Base-by-base conservation (phyloP, 2,888 invertebrate genomes). In the Hemistola chrysoprasaria region DNA sequence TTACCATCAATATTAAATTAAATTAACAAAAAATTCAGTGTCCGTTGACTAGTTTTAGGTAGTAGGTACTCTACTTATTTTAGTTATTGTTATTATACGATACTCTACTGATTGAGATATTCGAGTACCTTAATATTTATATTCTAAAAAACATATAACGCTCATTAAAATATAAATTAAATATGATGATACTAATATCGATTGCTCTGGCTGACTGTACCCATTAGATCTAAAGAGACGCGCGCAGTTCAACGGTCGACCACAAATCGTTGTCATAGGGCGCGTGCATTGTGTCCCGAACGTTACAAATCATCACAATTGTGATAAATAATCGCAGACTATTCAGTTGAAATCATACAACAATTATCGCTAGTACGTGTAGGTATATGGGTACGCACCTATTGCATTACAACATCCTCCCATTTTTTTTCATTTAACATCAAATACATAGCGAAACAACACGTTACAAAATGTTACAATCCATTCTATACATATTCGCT, bases 401-500 rank as follows among this genome's bases (percentile, higher is more conserved):
- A 16, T 16, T 16, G 16, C 16, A 16, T 16, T 71, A 71, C 74
- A 77, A 75, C 73, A 78, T 84, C 82, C 83, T 75, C 76, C 59
- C 59, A 62, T 75, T 67, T 63, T 58, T 57, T 56, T 16, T 16
- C 16, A 16, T 16, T 16, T 4, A 2, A 46, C 61, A 65, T 61
- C 62, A 58, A 59, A 54, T 59, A 54, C 51, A 53, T 38, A 43
- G 50, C 43, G 33, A 38, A 41, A 39, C 22, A 27, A 55, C 59
- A 52, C 51, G 48, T 33, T 35, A 53, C 36, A 70, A 50, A 48
- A 83, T 83, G 82, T 44, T 64, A 22, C 45, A 45, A 22, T 55
- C 53, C 45, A 23, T 61, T 29, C 35, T 74, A 8, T 47, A 76
- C 25, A 58, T 47, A 6, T 35, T 76, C 34, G 39, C 71, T 35